Conservation (phyloP, 2,797 vertebrate genomes). For the Pristis pectinata region DNA sequence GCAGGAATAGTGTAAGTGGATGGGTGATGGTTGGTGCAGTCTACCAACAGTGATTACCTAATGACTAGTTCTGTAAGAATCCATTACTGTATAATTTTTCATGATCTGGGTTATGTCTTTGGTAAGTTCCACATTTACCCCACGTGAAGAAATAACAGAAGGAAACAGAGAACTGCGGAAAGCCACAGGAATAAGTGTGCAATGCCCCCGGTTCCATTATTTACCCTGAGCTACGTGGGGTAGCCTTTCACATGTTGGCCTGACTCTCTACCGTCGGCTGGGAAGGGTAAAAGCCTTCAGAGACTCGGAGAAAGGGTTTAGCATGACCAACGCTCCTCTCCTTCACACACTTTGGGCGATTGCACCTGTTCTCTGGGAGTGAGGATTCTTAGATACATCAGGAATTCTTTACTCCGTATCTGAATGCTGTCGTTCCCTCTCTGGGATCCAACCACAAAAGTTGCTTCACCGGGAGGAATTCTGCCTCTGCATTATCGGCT, state of each 20-base stretch:
- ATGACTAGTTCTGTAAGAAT: too few species aligned
- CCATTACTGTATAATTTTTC: too few species aligned
- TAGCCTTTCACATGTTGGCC: neutral
- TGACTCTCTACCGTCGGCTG: neutral
- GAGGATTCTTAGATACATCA: neutral
- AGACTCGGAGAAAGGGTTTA: neutral
- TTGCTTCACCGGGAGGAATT: too few species aligned
- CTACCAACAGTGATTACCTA: too few species aligned
- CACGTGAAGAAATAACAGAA: neutral
- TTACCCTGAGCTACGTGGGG: neutral
- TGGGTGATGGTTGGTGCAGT: too few species aligned
- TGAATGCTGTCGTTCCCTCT: neutral
- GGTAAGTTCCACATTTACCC: neutral
- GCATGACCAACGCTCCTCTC: neutral
- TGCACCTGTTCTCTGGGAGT: too few species aligned
- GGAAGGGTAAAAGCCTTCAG: neutral
- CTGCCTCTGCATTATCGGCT: neutral
- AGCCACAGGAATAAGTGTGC: neutral
- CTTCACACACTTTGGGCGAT: neutral
- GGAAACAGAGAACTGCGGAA: neutral
- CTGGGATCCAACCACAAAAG: neutral
- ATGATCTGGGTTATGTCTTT: too few species aligned
- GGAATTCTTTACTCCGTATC: neutral
- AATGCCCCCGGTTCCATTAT: neutral
- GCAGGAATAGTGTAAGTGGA: too few species aligned